Evolutionary conservation across 2,888 invertebrate genomes (phyloP), one percentile per base, ranked within the genome.

Genomic region (Therioaphis trifolii): DNA sequence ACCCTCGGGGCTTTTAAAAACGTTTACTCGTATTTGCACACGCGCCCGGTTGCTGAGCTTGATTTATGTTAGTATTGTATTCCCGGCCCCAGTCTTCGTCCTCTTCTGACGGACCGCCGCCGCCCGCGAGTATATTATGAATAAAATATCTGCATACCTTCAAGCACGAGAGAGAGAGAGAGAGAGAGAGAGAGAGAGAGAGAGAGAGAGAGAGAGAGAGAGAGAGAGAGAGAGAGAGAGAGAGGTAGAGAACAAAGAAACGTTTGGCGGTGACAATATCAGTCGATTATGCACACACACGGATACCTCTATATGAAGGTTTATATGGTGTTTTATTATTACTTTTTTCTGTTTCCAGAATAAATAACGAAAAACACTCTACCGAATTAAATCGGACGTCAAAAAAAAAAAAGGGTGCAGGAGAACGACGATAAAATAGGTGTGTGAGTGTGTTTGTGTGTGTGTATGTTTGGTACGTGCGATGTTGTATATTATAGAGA

Each of bases 301-400:
- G 0, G 0, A n/a, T 7, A 52, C 40, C 40, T 7, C 12, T 2
- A 46, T 43, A 15, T 4, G 9, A 49, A n/a, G 49, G 27, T 71
- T 71, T 49, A 18, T 14, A 7, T 35, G 71, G 15, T 71, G 21
- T 49, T 21, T 66, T 35, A 35, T 5, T 35, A 35, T 11, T 66
- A 7, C 24, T 18, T 46, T 27, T 69, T 27, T 49, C 27, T 18
- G 18, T 52, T 72, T 71, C 15, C 46, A n/a, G 21, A 29, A 77
- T 66, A 52, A 78, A 78, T 69, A 58, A 71, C 43, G 58, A 27
- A 80, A 80, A 80, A 71, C 58, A 79, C 69, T 79, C 58, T 46
- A 71, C 58, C 79, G 46, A 79, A 79, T 79, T 79, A 71, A 79
- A 79, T 71, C 29, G 58, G 15, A 27, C 29, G 69, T 49, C 14